Percentiles rank a stretch among this genome's conserved stretches.
These are phyloP conservation scores for Cyclophora punctaria DNA, from an alignment of 2,888 invertebrate species.

Conservation along the genomic window DNA sequence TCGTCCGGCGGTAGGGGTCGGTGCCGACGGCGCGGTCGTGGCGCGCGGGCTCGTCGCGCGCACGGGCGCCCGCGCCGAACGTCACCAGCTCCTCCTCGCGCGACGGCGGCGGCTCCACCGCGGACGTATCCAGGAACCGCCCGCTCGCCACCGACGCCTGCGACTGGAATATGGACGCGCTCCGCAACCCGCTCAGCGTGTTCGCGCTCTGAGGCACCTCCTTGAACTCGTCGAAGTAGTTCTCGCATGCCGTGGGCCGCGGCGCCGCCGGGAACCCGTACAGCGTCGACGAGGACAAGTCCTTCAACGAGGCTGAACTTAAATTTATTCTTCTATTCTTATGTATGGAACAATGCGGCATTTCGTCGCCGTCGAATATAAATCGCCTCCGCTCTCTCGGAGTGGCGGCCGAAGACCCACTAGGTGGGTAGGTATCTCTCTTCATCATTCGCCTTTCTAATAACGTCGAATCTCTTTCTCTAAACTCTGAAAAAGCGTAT, in stretches of 20 bases:
- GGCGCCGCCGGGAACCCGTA: slow-evolving; percentile 81
- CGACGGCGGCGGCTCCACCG: slow-evolving; percentile 77
- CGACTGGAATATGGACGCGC: slow-evolving; percentile 68
- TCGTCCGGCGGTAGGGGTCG: slow-evolving; percentile 75
- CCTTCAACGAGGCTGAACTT: slow-evolving; percentile 75
- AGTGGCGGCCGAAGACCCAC: slow-evolving; percentile 62
- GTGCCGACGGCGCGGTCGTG: slow-evolving; percentile 68
- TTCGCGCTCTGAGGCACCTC: slow-evolving; percentile 72
- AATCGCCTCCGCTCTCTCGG: slow-evolving; percentile 76
- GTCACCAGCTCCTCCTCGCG: slow-evolving; percentile 81
- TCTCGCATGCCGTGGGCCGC: slow-evolving; percentile 76
- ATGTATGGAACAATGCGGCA: slow-evolving; percentile 74
- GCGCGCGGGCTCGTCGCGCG: slow-evolving; percentile 41
- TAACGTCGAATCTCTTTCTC: slow-evolving; percentile 61
- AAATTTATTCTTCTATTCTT: slow-evolving; percentile 68
- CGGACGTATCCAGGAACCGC: slow-evolving; percentile 80
- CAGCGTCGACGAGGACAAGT: slow-evolving; percentile 70
- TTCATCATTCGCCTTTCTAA: slow-evolving; percentile 65
- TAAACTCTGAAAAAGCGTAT: slow-evolving; percentile 65
- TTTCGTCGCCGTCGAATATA: slow-evolving; percentile 77
- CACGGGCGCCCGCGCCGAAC: slow-evolving; percentile 77
- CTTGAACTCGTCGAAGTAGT: slow-evolving; percentile 73
- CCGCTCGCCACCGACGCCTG: slow-evolving; percentile 79
- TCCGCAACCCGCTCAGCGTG: slow-evolving; percentile 61
- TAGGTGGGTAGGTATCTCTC: slow-evolving; percentile 61